Evolutionary conservation across 2,113 vertebrate genomes (phyloP), one percentile per base, ranked within the genome.

Genomic region (Thunnus thynnus): DNA sequence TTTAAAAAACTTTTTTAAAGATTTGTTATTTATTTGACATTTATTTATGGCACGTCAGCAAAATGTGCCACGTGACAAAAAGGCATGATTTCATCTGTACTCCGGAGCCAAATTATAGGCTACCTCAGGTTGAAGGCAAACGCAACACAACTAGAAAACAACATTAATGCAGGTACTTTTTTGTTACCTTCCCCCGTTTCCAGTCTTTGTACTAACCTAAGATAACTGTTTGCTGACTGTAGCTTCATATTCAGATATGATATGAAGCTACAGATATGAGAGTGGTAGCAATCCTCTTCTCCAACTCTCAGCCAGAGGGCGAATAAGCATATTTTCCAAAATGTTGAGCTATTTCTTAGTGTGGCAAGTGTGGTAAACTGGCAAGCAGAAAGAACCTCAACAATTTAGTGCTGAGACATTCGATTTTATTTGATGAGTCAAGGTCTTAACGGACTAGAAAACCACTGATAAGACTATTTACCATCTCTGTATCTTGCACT

Each of bases 401-500:
- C 41, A 13, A 48, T 25, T 10, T 8, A n/a, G n/a, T 62, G 52
- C 32, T 64, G 60, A 55, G 13, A 55, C 46, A 14, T 62, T 7
- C 18, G 5, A 41, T 41, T 50, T 55, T 14, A 41, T 62, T 61
- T 47, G 4, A 61, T 51, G 22, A 77, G 11, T 22, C 10, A 17
- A 5, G 3, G 16, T 75, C n/a, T 69, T 12, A 41, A 13, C 6
- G 5, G 50, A 76, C 12, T 20, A 51, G 17, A 54, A 36, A 22
- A 67, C 22, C 46, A 56, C 27, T 41, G 13, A 72, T 46, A 7
- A 48, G 22, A 25, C 13, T 0, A 17, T 30, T 91, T 93, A 99
- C 98, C 96, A 94, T 88, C 41, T 98, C 97, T 63, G 96, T 90
- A 60, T 99, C 96, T 89, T 98, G 97, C 18, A 96, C 96, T 75